Conservation (phyloP, 2,888 invertebrate genomes). For the Eilema griseolum region DNA sequence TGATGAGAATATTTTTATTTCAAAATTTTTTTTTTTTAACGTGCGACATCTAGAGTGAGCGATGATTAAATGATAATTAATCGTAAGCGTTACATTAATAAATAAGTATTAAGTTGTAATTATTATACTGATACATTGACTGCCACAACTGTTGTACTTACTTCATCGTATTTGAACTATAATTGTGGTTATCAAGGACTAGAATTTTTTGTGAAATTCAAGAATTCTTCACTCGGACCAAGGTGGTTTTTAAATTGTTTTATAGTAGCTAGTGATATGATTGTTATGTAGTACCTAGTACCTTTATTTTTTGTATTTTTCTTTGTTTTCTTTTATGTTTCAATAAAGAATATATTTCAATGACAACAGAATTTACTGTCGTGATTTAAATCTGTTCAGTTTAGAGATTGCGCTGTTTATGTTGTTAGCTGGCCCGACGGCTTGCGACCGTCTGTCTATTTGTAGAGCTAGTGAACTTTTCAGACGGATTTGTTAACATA, state of each 20-base stretch:
- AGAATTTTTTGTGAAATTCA: conserved; percentile 65
- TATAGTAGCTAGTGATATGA: conserved; percentile 36
- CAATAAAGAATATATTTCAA: not conserved
- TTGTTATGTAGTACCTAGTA: conserved; percentile 10
- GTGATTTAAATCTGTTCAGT: conserved; percentile 5
- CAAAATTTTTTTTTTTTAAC: conserved; percentile 76
- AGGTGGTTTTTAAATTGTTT: conserved; percentile 65
- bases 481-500: not conserved
- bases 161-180: conserved; percentile 59
- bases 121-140: conserved; percentile 62
- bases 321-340: conserved; percentile 19
- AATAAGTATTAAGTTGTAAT: conserved; percentile 65
- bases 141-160: conserved; percentile 64
- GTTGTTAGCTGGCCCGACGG: conserved; percentile 20
- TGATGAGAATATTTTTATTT: conserved; percentile 81
- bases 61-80: conserved; percentile 62
- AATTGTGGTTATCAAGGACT: conserved; percentile 64
- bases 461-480: conserved; percentile 16
- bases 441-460: not conserved
- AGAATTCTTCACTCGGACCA: conserved; percentile 64
- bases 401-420: conserved; percentile 3
- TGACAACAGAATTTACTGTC: not conserved
- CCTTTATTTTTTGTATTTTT: conserved; percentile 32
- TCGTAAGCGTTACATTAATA: conserved; percentile 78
- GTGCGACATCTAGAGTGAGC: conserved; percentile 73